Evolutionary conservation across 1,140 invertebrate genomes (phyloP).

Genomic region (Gerris buenoi): DNA sequence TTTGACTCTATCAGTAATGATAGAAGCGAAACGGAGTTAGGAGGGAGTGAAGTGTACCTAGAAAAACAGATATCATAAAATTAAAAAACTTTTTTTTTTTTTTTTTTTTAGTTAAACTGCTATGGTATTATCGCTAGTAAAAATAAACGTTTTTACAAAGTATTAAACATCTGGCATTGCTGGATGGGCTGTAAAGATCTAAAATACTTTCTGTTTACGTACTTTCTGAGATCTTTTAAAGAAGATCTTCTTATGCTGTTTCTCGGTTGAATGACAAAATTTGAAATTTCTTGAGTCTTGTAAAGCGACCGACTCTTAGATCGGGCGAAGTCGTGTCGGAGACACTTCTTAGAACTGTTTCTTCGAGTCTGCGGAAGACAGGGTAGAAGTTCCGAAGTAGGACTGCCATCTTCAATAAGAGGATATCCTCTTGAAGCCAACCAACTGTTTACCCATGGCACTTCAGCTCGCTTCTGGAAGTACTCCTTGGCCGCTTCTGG

Average conservation of each 20-base stretch:
- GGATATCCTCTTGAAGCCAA: constrained; percentile 33
- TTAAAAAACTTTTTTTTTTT: too few species aligned
- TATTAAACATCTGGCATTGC: too few species aligned
- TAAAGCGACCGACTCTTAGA: constrained; percentile 35
- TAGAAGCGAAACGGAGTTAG: constrained; percentile 34
- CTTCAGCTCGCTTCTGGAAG: constrained; percentile 34
- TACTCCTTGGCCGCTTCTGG: constrained; percentile 33
- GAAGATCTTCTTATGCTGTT: constrained; percentile 28
- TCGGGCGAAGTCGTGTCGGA: constrained; percentile 36
- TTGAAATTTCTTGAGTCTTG: constrained; percentile 28
- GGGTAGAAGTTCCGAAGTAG: constrained; percentile 7
- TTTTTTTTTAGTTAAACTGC: too few species aligned
- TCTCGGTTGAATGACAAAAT: constrained; percentile 21
- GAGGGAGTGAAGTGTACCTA: constrained; percentile 34
- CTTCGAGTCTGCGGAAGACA: neutral
- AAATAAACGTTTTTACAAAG: too few species aligned
- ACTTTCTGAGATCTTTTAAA: constrained; percentile 33
- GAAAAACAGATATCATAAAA: constrained; percentile 6
- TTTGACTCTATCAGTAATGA: constrained; percentile 36
- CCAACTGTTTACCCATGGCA: constrained; percentile 35
- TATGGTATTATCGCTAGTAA: too few species aligned
- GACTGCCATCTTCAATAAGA: constrained; percentile 27
- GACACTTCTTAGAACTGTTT: constrained; percentile 32
- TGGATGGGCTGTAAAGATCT: too few species aligned
- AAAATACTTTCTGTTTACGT: too few species aligned